Base-by-base conservation (phyloP, 1,140 invertebrate genomes). In the Cherax destructor region DNA sequence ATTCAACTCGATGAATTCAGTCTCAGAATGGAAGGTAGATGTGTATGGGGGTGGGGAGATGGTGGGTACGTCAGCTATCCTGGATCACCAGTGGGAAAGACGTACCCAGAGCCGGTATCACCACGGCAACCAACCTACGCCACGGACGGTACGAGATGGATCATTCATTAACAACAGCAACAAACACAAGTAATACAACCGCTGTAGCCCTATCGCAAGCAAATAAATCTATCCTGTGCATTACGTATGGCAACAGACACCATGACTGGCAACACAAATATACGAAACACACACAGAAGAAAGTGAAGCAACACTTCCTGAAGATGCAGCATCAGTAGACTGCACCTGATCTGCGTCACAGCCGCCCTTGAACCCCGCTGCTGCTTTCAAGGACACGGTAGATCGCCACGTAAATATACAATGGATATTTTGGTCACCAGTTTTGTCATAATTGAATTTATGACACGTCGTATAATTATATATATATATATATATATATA, bases 401-500 rank as follows among this genome's bases (percentile, higher is more conserved):
- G 30, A 41, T 41, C 9, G 52, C 52, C 52, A 56, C 52, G 13
- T 56, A 56, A 10, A 56, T 56, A 65, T 21, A 65, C 1, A 65
- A 6, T 65, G 61, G 61, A 18, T 65, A 65, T 65, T 65, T 65
- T 65, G 61, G 18, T 65, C 61, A 18, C 5, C 21, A 21, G 21
- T 65, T 65, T 65, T 5, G 61, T 18, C 21, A 65, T 56, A 18
- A 65, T 21, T 65, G 61, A 18, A 21, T 65, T 65, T 16, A 5
- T 18, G 18, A 18, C 61, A 18, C 61, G 18, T 65, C 61, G 21
- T 65, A 56, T 56, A 56, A 13, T 56, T 6, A 56, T 56, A 56
- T 56, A 56, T 56, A 56, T 83, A 56, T 16, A 30, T 56, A 56
- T 56, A 56, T 83, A 59, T 56, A 83, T 83, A 83, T 83, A 83